phyloP scores from a whole-genome alignment of 2,888 invertebrate genomes.

The Notodonta dromedarius region DNA sequence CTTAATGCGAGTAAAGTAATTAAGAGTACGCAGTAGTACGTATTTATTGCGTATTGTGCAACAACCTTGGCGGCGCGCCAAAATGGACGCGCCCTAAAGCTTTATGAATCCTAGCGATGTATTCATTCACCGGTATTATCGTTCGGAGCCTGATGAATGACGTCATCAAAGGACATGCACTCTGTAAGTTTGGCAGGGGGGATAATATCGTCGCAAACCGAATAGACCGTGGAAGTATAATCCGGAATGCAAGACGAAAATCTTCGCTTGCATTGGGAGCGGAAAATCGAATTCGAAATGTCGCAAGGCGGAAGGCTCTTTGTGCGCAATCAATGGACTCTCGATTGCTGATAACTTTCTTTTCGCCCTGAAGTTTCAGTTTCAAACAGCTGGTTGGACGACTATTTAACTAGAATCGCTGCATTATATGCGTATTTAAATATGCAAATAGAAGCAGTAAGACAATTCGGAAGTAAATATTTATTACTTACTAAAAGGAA shows the following conservation, averaged over 20 bases:
- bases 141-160: constrained; percentile 56
- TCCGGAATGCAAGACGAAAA: constrained; percentile 76
- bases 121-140: constrained; percentile 63
- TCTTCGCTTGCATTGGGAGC: constrained; percentile 74
- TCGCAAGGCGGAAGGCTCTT: constrained; percentile 76
- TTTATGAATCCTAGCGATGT: constrained; percentile 71
- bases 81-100: constrained; percentile 64
- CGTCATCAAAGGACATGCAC: constrained; percentile 38
- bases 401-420: constrained; percentile 47
- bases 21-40: constrained; percentile 72
- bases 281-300: constrained; percentile 77
- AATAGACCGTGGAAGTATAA: constrained; percentile 69
- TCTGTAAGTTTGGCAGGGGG: constrained; percentile 21
- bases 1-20: constrained; percentile 75
- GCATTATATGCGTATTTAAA: constrained; percentile 12
- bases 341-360: constrained; percentile 81
- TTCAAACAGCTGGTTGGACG: constrained; percentile 46
- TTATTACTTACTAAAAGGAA: constrained; percentile 13
- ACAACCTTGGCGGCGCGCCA: constrained; percentile 70
- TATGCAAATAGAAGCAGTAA: neutral
- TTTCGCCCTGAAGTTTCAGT: constrained; percentile 70
- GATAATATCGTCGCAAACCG: constrained; percentile 58
- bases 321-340: constrained; percentile 79
- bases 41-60: constrained; percentile 78
- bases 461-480: constrained; percentile 4